Evolutionary conservation across 2,888 invertebrate genomes (phyloP).

Genomic region (Drosophila mimica): DNA sequence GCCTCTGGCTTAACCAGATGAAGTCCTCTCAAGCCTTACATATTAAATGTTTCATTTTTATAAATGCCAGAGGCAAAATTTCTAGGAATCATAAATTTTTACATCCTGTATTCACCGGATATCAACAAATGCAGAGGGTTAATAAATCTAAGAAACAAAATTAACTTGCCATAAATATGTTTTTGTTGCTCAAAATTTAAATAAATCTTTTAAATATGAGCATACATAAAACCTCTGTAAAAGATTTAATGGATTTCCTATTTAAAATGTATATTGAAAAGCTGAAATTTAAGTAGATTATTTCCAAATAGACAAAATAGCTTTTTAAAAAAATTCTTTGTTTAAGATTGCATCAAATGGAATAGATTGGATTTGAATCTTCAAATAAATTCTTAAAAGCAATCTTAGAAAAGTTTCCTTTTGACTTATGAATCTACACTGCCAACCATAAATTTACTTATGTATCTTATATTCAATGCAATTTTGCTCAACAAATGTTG

Average conservation of each 20-base stretch:
- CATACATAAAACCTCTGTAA: background rate
- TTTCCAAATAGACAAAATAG: background rate
- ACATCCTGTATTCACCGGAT: background rate
- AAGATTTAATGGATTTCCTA: background rate
- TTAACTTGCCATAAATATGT: background rate
- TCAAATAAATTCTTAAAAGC: background rate
- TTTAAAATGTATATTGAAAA: background rate
- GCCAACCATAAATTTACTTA: background rate
- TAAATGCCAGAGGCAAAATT: background rate
- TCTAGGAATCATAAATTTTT: background rate
- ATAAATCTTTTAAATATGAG: background rate
- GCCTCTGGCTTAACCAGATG: background rate
- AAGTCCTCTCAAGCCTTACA: background rate
- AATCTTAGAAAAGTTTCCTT: background rate
- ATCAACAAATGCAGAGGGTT: background rate
- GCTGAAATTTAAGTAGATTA: background rate
- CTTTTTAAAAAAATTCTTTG: background rate
- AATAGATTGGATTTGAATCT: background rate
- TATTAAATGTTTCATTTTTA: background rate
- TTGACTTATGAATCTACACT: background rate
- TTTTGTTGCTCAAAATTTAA: background rate
- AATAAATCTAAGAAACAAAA: background rate
- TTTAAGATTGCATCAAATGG: background rate
- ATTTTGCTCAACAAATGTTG: background rate
- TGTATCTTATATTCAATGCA: background rate